phyloP scores from a whole-genome alignment of 2,113 vertebrate species.

The Turnix velox region DNA sequence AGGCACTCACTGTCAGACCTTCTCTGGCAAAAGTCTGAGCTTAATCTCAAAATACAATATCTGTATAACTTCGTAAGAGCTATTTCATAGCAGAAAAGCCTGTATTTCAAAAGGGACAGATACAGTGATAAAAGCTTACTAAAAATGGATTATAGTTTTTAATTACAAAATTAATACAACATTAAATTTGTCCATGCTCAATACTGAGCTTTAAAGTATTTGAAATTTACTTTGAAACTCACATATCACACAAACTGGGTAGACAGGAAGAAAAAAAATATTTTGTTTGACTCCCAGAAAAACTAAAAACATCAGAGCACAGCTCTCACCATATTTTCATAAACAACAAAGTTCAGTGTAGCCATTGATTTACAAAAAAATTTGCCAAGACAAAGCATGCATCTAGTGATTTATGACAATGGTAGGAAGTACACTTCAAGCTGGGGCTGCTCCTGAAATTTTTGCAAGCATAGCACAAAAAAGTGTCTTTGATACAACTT shows the following conservation, averaged over 20 bases:
- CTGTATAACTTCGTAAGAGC: neutral
- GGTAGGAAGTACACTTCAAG: constrained; percentile 18
- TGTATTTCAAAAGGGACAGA: neutral
- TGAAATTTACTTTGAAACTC: neutral
- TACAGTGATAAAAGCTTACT: neutral
- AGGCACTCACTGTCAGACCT: neutral
- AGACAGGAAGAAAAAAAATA: neutral
- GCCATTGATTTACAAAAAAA: neutral
- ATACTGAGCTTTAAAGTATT: neutral
- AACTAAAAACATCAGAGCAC: neutral
- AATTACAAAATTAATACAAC: neutral
- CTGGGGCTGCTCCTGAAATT: constrained; percentile 10
- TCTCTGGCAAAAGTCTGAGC: neutral
- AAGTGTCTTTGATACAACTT: neutral
- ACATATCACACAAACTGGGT: neutral
- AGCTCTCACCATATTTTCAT: neutral
- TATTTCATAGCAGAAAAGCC: neutral
- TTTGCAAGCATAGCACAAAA: constrained; percentile 29
- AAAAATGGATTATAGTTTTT: neutral
- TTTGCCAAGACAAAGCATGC: constrained; percentile 7
- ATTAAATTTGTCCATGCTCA: neutral
- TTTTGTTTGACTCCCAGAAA: neutral
- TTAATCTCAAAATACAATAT: neutral
- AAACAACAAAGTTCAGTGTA: neutral
- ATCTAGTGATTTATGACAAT: constrained; percentile 31